Conservation (phyloP, 1,140 invertebrate genomes). For the Drosophila sechellia region DNA sequence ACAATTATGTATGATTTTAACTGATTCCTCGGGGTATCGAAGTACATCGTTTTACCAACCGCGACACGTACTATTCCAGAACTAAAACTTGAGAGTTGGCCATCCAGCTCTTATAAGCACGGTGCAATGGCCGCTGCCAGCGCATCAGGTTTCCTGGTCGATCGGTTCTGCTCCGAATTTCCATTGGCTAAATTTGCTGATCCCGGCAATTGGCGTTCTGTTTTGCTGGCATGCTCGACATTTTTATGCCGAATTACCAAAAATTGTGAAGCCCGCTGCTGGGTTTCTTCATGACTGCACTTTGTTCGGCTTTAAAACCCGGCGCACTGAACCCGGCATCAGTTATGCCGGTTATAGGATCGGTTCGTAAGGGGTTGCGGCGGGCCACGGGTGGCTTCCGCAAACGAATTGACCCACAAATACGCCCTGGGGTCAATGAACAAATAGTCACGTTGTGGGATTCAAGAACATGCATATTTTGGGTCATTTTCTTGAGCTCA, state of each 20-base stretch:
- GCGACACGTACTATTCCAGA: conserved; percentile 43
- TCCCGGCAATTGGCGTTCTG: conserved; percentile 43
- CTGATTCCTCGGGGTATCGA: not conserved
- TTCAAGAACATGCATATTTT: conserved; percentile 4
- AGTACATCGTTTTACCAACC: conserved; percentile 2
- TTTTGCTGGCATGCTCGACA: conserved; percentile 70
- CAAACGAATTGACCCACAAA: conserved; percentile 73
- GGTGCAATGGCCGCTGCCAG: conserved; percentile 69
- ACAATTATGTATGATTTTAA: not conserved
- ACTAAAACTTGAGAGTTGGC: conserved; percentile 70
- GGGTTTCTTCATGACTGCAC: conserved; percentile 42
- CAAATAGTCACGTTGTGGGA: conserved; percentile 41
- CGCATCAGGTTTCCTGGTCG: conserved; percentile 71
- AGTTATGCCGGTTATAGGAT: conserved; percentile 3
- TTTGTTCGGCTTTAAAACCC: conserved; percentile 27
- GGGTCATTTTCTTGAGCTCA: conserved; percentile 1
- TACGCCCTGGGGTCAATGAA: conserved; percentile 60
- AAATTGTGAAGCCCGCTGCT: conserved; percentile 39
- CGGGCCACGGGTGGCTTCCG: conserved; percentile 57
- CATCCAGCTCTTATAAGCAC: conserved; percentile 71
- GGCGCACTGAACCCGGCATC: conserved; percentile 31
- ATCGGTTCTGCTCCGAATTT: conserved; percentile 38
- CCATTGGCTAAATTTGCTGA: conserved; percentile 65
- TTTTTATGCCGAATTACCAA: conserved; percentile 79
- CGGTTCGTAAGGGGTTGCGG: not conserved